Evolutionary conservation across 2,113 vertebrate genomes (phyloP).

Genomic region (Thunnus maccoyii): DNA sequence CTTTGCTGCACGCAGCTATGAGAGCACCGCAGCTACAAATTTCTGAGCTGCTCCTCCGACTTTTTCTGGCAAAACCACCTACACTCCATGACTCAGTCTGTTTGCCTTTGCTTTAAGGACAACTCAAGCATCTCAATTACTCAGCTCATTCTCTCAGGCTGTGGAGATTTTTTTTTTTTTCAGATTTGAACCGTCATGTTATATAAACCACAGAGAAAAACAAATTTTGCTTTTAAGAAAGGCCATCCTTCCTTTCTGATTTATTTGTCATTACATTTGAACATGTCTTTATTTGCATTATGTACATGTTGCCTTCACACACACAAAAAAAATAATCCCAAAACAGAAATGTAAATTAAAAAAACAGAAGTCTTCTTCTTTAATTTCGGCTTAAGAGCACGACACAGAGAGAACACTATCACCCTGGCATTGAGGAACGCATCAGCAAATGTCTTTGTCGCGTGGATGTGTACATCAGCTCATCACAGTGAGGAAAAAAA

Average conservation of each 20-base stretch:
- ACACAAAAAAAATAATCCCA: constrained; percentile 54
- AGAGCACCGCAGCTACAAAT: constrained; percentile 43
- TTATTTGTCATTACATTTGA: constrained; percentile 79
- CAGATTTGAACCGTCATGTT: background rate
- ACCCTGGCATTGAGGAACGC: constrained; percentile 53
- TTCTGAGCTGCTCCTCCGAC: constrained; percentile 49
- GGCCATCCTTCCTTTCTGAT: constrained; percentile 59
- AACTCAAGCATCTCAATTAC: constrained; percentile 55
- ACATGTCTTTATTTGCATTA: constrained; percentile 79
- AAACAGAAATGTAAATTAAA: constrained; percentile 39
- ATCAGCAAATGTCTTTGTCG: constrained; percentile 36
- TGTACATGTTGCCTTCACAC: constrained; percentile 80
- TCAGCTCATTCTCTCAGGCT: constrained; percentile 33
- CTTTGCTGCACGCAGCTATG: constrained; percentile 20
- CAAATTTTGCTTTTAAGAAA: constrained; percentile 60
- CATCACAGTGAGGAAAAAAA: constrained; percentile 56
- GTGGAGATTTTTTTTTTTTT: background rate
- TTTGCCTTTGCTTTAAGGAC: constrained; percentile 52
- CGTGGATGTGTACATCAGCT: constrained; percentile 46
- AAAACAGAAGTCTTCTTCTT: constrained; percentile 38
- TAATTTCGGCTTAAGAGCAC: constrained; percentile 52
- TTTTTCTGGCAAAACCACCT: constrained; percentile 50
- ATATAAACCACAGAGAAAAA: constrained; percentile 46
- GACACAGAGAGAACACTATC: constrained; percentile 69
- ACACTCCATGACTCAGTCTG: constrained; percentile 63